These are phyloP conservation scores for Pollenia angustigena DNA, from an alignment of 2,888 invertebrate genomes.

Conservation along the genomic window DNA sequence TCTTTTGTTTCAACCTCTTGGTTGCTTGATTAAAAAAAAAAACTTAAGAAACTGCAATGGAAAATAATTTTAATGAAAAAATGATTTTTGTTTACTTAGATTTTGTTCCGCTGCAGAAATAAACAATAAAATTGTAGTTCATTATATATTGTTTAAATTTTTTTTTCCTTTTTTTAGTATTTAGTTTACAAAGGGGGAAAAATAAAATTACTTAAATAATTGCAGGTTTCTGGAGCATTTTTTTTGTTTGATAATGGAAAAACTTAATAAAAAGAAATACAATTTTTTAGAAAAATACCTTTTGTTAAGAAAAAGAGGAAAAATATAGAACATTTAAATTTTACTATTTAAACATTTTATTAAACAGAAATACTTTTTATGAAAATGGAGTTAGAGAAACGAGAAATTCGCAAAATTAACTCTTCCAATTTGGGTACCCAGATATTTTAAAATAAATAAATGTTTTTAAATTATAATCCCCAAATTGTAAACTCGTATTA, in stretches of 20 bases:
- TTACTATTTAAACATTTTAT: too few relatives aligned
- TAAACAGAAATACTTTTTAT: too few relatives aligned
- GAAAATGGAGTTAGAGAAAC: too few relatives aligned
- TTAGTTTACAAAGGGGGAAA: neutral
- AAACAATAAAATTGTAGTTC: conserved; percentile 19
- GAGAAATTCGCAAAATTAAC: too few relatives aligned
- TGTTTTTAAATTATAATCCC: too few relatives aligned
- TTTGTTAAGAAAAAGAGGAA: neutral
- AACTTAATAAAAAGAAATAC: neutral
- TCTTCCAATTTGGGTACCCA: too few relatives aligned
- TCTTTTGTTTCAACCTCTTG: conserved; percentile 8
- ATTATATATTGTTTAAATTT: conserved; percentile 2
- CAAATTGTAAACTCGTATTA: too few relatives aligned
- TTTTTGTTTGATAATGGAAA: neutral
- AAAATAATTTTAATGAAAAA: conserved; percentile 1
- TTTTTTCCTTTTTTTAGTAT: neutral
- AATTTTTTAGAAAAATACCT: neutral
- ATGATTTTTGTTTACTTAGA: conserved; percentile 17
- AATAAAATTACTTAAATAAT: conserved; percentile 45
- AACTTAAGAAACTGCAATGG: neutral
- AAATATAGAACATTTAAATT: too few relatives aligned
- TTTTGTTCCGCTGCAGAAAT: neutral
- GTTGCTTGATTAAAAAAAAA: neutral
- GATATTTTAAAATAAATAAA: too few relatives aligned
- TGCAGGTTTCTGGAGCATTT: conserved; percentile 31